A percentile compares a stretch with the other conserved stretches of the same genome.
Evolutionary conservation across 2,888 invertebrate genomes (phyloP).

Genomic region (Sarcophaga rosellei): DNA sequence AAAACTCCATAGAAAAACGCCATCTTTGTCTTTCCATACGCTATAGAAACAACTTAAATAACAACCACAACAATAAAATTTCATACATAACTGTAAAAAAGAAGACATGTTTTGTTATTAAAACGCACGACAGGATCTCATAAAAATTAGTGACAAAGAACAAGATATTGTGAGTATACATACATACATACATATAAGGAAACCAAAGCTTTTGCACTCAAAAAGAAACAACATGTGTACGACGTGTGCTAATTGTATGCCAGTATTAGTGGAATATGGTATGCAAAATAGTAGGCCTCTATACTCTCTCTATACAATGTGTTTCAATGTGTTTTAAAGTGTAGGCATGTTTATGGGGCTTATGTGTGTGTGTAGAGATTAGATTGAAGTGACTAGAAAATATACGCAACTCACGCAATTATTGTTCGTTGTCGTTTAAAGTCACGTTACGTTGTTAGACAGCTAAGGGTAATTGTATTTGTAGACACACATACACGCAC

Average conservation of each 20-base stretch:
- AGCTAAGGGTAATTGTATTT: neutral
- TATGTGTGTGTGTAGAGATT: neutral
- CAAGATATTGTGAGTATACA: neutral
- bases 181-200: neutral
- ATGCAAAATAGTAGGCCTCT: constrained; percentile 18
- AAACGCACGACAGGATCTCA: neutral
- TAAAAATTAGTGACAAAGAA: constrained; percentile 13
- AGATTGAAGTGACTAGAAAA: constrained; percentile 36
- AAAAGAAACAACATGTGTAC: neutral
- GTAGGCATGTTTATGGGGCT: neutral
- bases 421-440: constrained; percentile 55
- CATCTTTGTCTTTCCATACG: neutral
- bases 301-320: too few relatives aligned
- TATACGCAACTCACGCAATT: constrained; percentile 55
- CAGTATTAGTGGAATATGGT: neutral
- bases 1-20: too few relatives aligned
- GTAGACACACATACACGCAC: neutral
- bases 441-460: constrained; percentile 56
- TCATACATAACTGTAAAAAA: constrained; percentile 3
- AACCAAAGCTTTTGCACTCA: neutral
- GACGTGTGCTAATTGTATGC: neutral
- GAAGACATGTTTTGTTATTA: neutral
- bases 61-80: neutral
- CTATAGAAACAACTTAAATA: neutral
- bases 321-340: too few relatives aligned